These are phyloP conservation scores for Cheilosia urbana DNA, from an alignment of 2,888 invertebrate genomes.

Conservation along the genomic window DNA sequence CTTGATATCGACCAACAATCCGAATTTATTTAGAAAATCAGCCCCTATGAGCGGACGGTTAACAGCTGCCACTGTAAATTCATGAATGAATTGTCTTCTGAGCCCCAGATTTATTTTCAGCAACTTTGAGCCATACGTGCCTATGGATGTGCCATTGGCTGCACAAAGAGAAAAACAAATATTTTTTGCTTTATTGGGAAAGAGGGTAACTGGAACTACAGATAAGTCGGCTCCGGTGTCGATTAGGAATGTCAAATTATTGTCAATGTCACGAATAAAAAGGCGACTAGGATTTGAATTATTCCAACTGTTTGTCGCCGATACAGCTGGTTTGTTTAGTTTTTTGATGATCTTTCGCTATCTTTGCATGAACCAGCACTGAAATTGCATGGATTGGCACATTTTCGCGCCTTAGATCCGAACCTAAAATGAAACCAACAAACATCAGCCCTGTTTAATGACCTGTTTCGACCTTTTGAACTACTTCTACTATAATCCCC, in stretches of 20 bases:
- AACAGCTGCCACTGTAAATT: slow-evolving; percentile 19
- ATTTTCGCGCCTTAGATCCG: slow-evolving; percentile 11
- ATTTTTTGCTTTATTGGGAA: slow-evolving; percentile 2
- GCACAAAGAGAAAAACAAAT: slow-evolving; percentile 21
- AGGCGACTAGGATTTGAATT: not conserved
- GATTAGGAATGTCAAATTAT: slow-evolving; percentile 18
- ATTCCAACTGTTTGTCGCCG: slow-evolving; percentile 4
- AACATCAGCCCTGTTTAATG: not conserved
- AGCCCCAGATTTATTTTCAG: slow-evolving; percentile 37
- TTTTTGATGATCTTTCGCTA: slow-evolving; percentile 11
- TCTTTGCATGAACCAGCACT: not conserved
- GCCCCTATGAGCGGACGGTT: slow-evolving; percentile 35
- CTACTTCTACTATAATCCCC: not conserved
- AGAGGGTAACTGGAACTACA: slow-evolving; percentile 5
- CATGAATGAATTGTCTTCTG: too few relatives aligned
- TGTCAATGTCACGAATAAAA: slow-evolving; percentile 5
- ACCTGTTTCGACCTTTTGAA: not conserved
- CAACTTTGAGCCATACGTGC: slow-evolving; percentile 30
- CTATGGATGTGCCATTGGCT: slow-evolving; percentile 29
- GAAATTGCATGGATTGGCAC: slow-evolving; percentile 11
- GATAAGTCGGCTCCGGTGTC: slow-evolving; percentile 33
- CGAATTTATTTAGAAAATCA: slow-evolving; percentile 46
- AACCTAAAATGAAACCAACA: slow-evolving; percentile 2
- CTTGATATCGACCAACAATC: slow-evolving; percentile 33
- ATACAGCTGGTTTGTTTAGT: slow-evolving; percentile 3